These are phyloP conservation scores for Malurus melanocephalus DNA, from an alignment of 2,113 vertebrate genomes.

Conservation along the genomic window DNA sequence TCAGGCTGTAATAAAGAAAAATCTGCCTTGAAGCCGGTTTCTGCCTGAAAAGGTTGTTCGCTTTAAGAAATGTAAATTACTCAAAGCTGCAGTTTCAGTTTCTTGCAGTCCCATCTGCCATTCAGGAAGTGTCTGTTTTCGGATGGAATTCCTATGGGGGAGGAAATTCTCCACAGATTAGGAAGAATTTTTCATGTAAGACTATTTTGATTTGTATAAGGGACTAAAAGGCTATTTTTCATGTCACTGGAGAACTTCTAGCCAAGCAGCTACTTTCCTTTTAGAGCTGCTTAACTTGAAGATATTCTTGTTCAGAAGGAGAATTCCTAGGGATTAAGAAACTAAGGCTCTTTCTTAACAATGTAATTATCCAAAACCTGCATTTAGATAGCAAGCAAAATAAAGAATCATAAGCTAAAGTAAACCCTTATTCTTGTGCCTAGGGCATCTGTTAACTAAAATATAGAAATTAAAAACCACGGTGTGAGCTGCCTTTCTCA, in stretches of 20 bases:
- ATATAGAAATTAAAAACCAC: background rate
- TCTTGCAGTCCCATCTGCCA: slow-evolving; percentile 16
- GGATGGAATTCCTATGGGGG: slow-evolving; percentile 24
- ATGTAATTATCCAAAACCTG: background rate
- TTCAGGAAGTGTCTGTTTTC: slow-evolving; percentile 47
- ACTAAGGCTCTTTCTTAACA: background rate
- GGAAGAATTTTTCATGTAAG: slow-evolving; percentile 10
- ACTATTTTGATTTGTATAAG: slow-evolving; percentile 46
- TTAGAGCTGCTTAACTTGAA: background rate
- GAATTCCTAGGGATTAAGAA: background rate
- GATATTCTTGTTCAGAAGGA: background rate
- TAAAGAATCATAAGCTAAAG: background rate
- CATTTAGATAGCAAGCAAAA: background rate
- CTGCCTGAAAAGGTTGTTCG: background rate
- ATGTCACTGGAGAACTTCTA: slow-evolving; percentile 8
- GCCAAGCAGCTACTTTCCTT: background rate
- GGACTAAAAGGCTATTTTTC: slow-evolving; percentile 31
- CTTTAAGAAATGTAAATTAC: background rate
- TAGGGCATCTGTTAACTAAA: background rate
- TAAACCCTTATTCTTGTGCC: background rate
- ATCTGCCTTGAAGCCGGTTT: background rate
- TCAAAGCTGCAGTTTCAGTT: background rate
- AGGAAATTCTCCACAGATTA: slow-evolving; percentile 34
- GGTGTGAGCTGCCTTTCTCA: background rate
- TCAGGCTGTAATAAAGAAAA: background rate